A percentile compares a stretch with the other conserved stretches of the same genome.
These are phyloP conservation scores for Ennomos quercinarius DNA, from an alignment of 2,888 invertebrate genomes.

Conservation along the genomic window DNA sequence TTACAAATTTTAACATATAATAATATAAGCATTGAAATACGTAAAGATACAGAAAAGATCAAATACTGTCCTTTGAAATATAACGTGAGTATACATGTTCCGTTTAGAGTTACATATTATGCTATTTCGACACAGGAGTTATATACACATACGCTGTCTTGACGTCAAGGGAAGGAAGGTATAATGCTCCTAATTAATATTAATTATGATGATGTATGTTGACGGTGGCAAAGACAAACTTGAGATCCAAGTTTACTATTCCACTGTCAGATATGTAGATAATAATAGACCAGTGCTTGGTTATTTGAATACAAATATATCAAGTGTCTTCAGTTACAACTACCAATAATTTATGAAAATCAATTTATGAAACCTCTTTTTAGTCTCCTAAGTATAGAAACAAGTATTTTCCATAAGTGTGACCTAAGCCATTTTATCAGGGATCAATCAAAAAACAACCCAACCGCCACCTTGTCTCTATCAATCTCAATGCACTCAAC, in stretches of 20 bases:
- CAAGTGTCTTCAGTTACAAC: background rate
- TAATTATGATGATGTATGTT: constrained; percentile 36
- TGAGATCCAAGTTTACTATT: constrained; percentile 16
- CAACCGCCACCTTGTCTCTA: constrained; percentile 34
- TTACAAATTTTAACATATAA: no score
- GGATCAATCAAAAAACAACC: constrained; percentile 39
- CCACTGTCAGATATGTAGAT: constrained; percentile 6
- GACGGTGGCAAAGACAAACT: constrained; percentile 26
- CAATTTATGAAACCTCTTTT: no score
- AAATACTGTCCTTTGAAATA: constrained; percentile 6
- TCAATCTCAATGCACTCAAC: constrained; percentile 40
- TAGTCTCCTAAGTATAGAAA: background rate
- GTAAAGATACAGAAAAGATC: constrained; percentile 2
- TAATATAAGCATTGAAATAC: no score
- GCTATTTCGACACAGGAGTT: constrained; percentile 27
- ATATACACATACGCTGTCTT: constrained; percentile 18
- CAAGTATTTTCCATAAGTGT: constrained; percentile 24
- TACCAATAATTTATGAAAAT: no score
- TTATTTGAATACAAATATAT: background rate
- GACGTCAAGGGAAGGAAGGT: constrained; percentile 26
- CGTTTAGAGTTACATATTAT: constrained; percentile 34
- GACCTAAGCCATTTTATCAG: constrained; percentile 31
- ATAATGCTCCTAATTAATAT: constrained; percentile 37
- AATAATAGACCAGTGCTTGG: constrained; percentile 5
- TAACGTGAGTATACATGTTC: constrained; percentile 8